Evolutionary conservation across 1,140 invertebrate species (phyloP), one percentile per base, ranked within the genome.

Genomic region (Saccostrea cuccullata): DNA sequence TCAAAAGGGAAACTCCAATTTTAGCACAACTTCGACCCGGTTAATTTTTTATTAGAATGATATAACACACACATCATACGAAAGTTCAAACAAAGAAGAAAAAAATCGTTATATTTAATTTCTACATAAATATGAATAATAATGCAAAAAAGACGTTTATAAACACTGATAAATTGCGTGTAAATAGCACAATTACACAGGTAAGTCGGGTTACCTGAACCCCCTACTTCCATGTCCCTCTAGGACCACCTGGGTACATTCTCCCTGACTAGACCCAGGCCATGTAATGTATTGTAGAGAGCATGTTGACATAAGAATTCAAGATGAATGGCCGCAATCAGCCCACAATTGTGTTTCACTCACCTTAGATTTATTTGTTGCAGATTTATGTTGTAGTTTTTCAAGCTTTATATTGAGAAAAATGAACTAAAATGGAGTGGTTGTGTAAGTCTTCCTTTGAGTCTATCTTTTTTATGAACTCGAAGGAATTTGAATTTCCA

Each of bases 381-480:
- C 23, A 36, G 70, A 77, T 77, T 77, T 77, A 77, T 77, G 23
- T 47, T 15, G 23, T 13, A 77, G 26, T 77, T 77, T 77, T 36
- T 30, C 13, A 36, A 77, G 8, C 26, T 77, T 77, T 12, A 26
- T 77, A 30, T 77, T 30, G 15, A 77, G 70, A 77, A 15, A 17
- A 36, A 36, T 12, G 23, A 36, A 30, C 70, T 77, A 26, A 77
- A 77, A 77, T 77, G 23, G 26, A 77, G 70, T 30, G 70, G 23
- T 26, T 30, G 36, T 17, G 13, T 77, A 13, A 26, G 12, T 30
- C 26, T 15, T 26, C 15, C 26, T 36, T 13, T 77, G 70, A 77
- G 36, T 77, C 70, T 77, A 30, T 30, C 26, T 30, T 77, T 77
- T 77, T 77, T 30, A 77, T 77, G 70, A 77, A 77, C 30, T 77